Evolutionary conservation across 2,888 invertebrate species (phyloP), one percentile per base, ranked within the genome.

Genomic region (Eupithecia dodoneata): DNA sequence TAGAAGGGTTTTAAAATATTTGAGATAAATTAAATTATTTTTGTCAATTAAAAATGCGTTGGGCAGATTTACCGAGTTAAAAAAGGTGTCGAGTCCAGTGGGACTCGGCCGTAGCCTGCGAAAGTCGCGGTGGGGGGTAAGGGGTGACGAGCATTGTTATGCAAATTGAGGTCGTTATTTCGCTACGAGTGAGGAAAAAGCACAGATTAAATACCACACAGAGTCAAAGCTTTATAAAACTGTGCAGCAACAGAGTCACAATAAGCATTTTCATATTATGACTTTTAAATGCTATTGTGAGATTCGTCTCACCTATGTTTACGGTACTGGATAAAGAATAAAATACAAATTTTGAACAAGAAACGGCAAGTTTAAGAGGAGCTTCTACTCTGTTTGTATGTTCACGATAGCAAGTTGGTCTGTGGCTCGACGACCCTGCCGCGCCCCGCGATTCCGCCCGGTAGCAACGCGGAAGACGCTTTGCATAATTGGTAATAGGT

Each of bases 81-180:
- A 91, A 93, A 92, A 92, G 88, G 90, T 92, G 90, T 88, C 86
- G 86, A 87, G 92, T 92, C 94, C 94, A 87, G 86, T 90, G 94
- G 93, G 94, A 93, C 89, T 87, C 83, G 81, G 88, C 86, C 86
- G 89, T 87, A 88, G 92, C 92, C 93, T 92, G 92, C 89, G 90
- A 92, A 93, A 93, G 93, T 92, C 93, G 88, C 91, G 91, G 92
- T 91, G 88, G 93, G 91, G 92, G 91, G 92, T 92, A 92, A 93
- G 94, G 94, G 94, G 94, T 94, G 94, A 93, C 92, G 91, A 94
- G 93, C 92, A 94, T 94, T 95, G 94, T 94, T 95, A 95, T 95
- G 94, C 92, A 94, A 94, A 95, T 94, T 93, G 93, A 93, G 94
- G 94, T 94, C 94, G 94, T 95, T 94, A 95, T 95, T 94, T 94